Percentiles rank a stretch among this genome's conserved stretches.
Evolutionary conservation across 2,888 invertebrate genomes (phyloP).

Genomic region (Drosophila robusta): DNA sequence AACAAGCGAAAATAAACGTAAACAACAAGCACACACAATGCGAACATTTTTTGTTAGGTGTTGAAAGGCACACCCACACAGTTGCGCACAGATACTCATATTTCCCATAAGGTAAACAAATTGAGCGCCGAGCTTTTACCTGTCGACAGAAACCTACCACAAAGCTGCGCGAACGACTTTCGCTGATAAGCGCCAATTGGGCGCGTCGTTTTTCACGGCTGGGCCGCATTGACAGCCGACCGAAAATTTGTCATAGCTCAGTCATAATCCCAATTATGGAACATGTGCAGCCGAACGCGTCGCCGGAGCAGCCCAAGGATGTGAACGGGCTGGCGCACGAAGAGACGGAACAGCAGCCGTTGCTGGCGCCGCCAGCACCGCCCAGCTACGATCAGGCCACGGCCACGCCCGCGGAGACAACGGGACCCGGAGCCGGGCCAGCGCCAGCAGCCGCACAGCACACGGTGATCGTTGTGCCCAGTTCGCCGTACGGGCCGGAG

Average conservation of each 20-base stretch:
- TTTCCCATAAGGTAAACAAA: conserved; percentile 47
- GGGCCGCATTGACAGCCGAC: conserved; percentile 11
- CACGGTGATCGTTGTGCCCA: conserved; percentile 74
- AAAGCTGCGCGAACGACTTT: conserved; percentile 46
- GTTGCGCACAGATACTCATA: background rate
- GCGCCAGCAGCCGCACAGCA: conserved; percentile 39
- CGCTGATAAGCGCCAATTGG: conserved; percentile 58
- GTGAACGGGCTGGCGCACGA: conserved; percentile 13
- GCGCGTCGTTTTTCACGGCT: conserved; percentile 25
- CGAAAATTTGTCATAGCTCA: conserved; percentile 45
- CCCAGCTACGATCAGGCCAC: conserved; percentile 79
- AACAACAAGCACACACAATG: conserved; percentile 22
- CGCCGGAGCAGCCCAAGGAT: conserved; percentile 54
- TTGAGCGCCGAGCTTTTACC: conserved; percentile 36
- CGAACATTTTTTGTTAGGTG: conserved; percentile 45
- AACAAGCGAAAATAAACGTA: conserved; percentile 40
- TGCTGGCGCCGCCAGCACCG: conserved; percentile 50
- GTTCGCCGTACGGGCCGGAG: conserved; percentile 83
- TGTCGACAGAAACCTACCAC: conserved; percentile 43
- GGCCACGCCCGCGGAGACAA: conserved; percentile 53
- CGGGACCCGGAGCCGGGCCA: conserved; percentile 53
- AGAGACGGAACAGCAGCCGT: conserved; percentile 59
- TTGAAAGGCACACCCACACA: conserved; percentile 19
- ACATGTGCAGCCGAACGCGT: conserved; percentile 59
- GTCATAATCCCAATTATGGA: conserved; percentile 52